Evolutionary conservation across 2,888 invertebrate species (phyloP), one percentile per base, ranked within the genome.

Genomic region (Cepaea hortensis): DNA sequence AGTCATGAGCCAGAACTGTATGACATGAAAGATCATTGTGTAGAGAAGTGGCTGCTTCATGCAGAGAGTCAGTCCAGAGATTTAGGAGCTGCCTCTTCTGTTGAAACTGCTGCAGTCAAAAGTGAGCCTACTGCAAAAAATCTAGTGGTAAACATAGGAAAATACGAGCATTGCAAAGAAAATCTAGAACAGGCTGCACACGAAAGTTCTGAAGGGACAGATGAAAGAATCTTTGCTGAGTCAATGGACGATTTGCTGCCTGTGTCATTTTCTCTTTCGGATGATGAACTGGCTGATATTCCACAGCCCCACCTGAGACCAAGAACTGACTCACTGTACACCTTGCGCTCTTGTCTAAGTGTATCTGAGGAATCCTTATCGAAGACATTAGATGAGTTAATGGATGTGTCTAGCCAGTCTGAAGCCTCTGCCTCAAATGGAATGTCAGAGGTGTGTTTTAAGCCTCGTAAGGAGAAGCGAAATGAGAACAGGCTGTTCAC

Each of bases 291-390:
- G 0, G 50, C 35, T 15, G 85, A 81, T n/a, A 65, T 85, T n/a
- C 85, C 85, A 1, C 15, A 62, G 20, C 65, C 48, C 5, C 35
- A 50, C 20, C 75, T 81, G 13, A 76, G 61, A 73, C 81, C 75
- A 23, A 50, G 81, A 4, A 81, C 85, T 4, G 85, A 81, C 18
- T 85, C 85, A 1, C 23, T 85, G 13, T 85, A 85, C 75, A 85
- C 85, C 3, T 75, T 85, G 13, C 62, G 81, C 46, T 85, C 85
- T 23, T 81, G 85, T 76, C 15, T 85, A 15, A 85, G 85, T 80
- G 75, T 85, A 3, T 75, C 81, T 9, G 75, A 81, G 48, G 85
- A 85, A 23, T 77, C 85, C 7, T 18, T 79, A 3, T 65, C 62
- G 13, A 55, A 65, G 11, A 18, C n/a, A 7, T 65, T 48, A n/a